A percentile compares a stretch with the other conserved stretches of the same genome.
Conservation (phyloP, 1,140 invertebrate species). For the Neomicropteryx cornuta region DNA sequence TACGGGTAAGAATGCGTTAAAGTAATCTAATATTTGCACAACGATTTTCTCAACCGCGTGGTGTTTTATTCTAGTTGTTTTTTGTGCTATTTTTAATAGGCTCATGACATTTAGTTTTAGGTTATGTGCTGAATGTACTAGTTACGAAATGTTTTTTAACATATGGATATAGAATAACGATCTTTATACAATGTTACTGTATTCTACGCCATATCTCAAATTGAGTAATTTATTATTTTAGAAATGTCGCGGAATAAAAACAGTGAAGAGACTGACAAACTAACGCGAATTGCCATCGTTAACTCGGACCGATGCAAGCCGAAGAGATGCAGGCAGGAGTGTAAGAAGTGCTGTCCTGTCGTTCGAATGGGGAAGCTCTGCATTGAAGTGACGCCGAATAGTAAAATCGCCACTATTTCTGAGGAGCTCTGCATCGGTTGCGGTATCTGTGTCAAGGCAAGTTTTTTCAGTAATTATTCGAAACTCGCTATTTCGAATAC, state of each 20-base stretch:
- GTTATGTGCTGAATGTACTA: constrained; percentile 3
- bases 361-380: constrained; percentile 98
- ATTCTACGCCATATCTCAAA: too few species aligned
- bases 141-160: neutral
- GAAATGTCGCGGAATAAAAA: constrained; percentile 65
- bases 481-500: constrained; percentile 1
- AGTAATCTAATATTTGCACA: too few species aligned
- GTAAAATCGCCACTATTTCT: constrained; percentile 95
- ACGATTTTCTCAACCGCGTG: too few species aligned
- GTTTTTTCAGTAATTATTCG: constrained; percentile 8
- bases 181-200: too few species aligned
- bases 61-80: too few species aligned
- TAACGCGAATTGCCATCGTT: constrained; percentile 97
- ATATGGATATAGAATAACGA: neutral
- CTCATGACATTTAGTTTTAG: too few species aligned
- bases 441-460: constrained; percentile 93
- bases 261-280: constrained; percentile 76
- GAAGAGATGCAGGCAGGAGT: constrained; percentile 97
- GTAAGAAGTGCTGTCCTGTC: constrained; percentile 97
- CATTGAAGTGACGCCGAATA: constrained; percentile 96
- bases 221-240: too few species aligned
- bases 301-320: constrained; percentile 98
- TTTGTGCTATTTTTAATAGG: too few species aligned
- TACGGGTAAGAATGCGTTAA: constrained; percentile 9
- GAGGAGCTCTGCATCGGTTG: constrained; percentile 99